phyloP scores from a whole-genome alignment of 2,888 invertebrate genomes.

The Proisotoma minuta region DNA sequence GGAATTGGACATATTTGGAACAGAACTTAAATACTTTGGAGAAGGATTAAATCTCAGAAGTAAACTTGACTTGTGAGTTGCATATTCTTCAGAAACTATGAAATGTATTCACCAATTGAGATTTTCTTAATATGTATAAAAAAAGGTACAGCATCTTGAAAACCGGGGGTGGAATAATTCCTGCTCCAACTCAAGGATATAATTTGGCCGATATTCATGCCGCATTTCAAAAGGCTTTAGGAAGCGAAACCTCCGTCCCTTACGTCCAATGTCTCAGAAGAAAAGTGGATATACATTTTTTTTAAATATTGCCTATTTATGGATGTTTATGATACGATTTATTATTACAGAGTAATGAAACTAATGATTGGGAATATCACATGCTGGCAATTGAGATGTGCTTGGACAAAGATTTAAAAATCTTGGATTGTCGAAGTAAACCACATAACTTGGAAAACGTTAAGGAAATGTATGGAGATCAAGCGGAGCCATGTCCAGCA shows the following conservation, averaged over 20 bases:
- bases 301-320: constrained; percentile 6
- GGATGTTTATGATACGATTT: too few species aligned
- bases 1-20: constrained; percentile 23
- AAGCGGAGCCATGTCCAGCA: constrained; percentile 32
- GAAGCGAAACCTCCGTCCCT: constrained; percentile 21
- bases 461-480: background rate
- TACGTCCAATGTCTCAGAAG: constrained; percentile 38
- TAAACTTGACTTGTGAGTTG: constrained; percentile 43
- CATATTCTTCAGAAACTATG: background rate
- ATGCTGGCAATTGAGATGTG: constrained; percentile 42
- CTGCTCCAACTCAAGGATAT: constrained; percentile 35
- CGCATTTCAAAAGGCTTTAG: constrained; percentile 25
- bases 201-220: constrained; percentile 19
- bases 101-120: background rate
- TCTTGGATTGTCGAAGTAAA: constrained; percentile 29
- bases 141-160: constrained; percentile 40
- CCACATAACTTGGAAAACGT: constrained; percentile 3
- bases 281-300: constrained; percentile 24
- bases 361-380: constrained; percentile 26
- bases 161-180: constrained; percentile 24
- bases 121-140: background rate
- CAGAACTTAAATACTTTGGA: constrained; percentile 42
- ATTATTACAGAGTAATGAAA: constrained; percentile 19
- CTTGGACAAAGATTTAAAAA: constrained; percentile 31
- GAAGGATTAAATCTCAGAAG: constrained; percentile 31